phyloP scores from a whole-genome alignment of 2,113 vertebrate genomes.

The Plecturocebus donacophilus region DNA sequence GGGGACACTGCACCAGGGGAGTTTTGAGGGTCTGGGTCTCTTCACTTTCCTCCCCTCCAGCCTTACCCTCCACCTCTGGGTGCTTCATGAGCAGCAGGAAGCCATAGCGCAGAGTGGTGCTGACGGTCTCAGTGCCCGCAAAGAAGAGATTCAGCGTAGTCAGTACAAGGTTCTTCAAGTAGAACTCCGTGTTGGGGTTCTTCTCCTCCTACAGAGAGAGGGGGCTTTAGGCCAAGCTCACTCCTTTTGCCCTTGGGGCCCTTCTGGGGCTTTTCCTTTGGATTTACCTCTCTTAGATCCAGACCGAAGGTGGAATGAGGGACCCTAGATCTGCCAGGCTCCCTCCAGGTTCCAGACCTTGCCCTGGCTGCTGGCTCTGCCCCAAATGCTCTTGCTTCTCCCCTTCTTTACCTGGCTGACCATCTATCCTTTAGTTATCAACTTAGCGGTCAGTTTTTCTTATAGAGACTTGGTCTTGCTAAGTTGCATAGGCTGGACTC shows the following conservation, averaged over 20 bases:
- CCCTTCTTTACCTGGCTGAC: not conserved
- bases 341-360: not conserved
- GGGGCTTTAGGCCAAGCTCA: not conserved
- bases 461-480: not conserved
- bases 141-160: slow-evolving; percentile 86
- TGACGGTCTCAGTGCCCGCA: slow-evolving; percentile 89
- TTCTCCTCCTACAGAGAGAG: slow-evolving; percentile 82
- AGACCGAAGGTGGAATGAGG: not conserved
- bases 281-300: not conserved
- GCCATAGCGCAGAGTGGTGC: slow-evolving; percentile 86
- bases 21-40: not conserved
- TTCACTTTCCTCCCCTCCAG: too few species aligned
- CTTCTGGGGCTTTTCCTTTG: not conserved
- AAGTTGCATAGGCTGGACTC: not conserved
- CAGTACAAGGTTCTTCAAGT: slow-evolving; percentile 82
- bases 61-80: slow-evolving; percentile 86
- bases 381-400: not conserved
- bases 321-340: not conserved
- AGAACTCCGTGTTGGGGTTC: slow-evolving; percentile 84
- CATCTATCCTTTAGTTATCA: not conserved
- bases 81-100: slow-evolving; percentile 87
- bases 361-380: not conserved
- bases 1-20: too few species aligned
- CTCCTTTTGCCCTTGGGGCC: too few species aligned
- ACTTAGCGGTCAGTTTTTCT: not conserved